These are phyloP conservation scores for Anadara kagoshimensis DNA, from an alignment of 1,140 invertebrate genomes.

Conservation along the genomic window DNA sequence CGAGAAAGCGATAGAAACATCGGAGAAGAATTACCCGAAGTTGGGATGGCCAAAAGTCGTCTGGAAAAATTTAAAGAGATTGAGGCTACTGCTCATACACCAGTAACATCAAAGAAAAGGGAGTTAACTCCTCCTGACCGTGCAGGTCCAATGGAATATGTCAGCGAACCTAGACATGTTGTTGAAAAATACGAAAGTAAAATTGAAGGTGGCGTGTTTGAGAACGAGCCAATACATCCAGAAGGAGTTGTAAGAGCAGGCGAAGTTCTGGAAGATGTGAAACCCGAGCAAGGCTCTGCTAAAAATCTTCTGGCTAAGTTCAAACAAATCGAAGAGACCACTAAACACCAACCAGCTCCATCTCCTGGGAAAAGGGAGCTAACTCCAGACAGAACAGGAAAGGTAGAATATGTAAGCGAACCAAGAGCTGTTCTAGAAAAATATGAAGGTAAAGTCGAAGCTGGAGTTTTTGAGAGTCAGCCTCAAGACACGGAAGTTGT, in stretches of 20 bases:
- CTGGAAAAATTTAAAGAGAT: conserved; percentile 52
- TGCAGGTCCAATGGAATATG: conserved; percentile 58
- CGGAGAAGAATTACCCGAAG: conserved; percentile 57
- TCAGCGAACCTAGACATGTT: conserved; percentile 56
- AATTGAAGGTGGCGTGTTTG: conserved; percentile 62
- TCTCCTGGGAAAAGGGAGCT: conserved; percentile 53
- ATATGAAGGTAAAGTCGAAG: conserved; percentile 50
- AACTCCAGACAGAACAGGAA: conserved; percentile 56
- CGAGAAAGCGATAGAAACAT: conserved; percentile 54
- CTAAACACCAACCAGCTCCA: conserved; percentile 39
- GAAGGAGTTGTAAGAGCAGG: conserved; percentile 58
- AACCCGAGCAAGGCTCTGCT: conserved; percentile 62
- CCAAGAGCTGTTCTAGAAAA: conserved; percentile 44
- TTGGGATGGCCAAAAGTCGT: conserved; percentile 59
- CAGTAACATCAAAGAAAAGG: conserved; percentile 36
- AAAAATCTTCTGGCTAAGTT: conserved; percentile 64
- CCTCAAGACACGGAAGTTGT: conserved; percentile 55
- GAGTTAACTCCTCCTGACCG: conserved; percentile 51
- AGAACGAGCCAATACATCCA: conserved; percentile 56
- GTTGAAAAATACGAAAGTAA: conserved; percentile 58
- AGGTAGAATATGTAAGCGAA: conserved; percentile 58
- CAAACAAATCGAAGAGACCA: conserved; percentile 52
- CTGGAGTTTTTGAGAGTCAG: conserved; percentile 60
- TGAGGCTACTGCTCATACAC: conserved; percentile 45
- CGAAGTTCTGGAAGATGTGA: conserved; percentile 49